Evolutionary conservation across 2,888 invertebrate species (phyloP).

Genomic region (Tetrapedia diversipes): DNA sequence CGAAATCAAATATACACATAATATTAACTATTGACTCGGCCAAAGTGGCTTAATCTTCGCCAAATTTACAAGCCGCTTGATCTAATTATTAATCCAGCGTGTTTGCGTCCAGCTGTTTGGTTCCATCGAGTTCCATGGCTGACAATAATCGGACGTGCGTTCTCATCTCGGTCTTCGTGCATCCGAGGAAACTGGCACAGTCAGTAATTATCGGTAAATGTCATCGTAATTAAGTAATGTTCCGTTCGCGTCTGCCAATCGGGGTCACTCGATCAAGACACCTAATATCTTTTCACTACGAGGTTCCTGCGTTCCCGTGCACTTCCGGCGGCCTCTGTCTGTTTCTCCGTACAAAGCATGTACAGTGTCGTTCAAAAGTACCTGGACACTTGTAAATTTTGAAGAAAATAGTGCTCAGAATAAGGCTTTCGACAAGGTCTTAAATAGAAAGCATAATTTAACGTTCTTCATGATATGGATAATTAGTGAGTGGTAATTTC

Average conservation of each 20-base stretch:
- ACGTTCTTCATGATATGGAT: too few species aligned
- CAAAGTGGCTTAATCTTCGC: slow-evolving; percentile 39
- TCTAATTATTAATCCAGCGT: slow-evolving; percentile 47
- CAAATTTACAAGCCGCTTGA: slow-evolving; percentile 50
- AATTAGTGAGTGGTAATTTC: too few species aligned
- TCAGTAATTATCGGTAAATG: slow-evolving; percentile 55
- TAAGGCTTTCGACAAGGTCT: too few species aligned
- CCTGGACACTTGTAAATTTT: too few species aligned
- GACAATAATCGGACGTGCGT: slow-evolving; percentile 28
- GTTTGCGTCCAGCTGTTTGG: slow-evolving; percentile 25
- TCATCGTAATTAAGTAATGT: slow-evolving; percentile 77
- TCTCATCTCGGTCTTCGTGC: background rate
- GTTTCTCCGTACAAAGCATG: slow-evolving; percentile 1
- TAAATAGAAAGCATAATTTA: too few species aligned
- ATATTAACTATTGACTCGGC: slow-evolving; percentile 30
- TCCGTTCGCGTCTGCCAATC: slow-evolving; percentile 68
- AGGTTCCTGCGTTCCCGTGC: background rate
- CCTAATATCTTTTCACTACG: background rate
- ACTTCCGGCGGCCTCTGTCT: background rate
- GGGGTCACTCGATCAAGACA: slow-evolving; percentile 56
- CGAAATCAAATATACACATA: slow-evolving; percentile 9
- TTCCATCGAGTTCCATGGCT: slow-evolving; percentile 38
- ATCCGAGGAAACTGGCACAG: slow-evolving; percentile 28
- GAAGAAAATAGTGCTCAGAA: too few species aligned
- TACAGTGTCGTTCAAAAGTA: background rate